Percentiles rank a stretch among this genome's conserved stretches.
Evolutionary conservation across 2,113 vertebrate genomes (phyloP).

Genomic region (Odocoileus virginianus): DNA sequence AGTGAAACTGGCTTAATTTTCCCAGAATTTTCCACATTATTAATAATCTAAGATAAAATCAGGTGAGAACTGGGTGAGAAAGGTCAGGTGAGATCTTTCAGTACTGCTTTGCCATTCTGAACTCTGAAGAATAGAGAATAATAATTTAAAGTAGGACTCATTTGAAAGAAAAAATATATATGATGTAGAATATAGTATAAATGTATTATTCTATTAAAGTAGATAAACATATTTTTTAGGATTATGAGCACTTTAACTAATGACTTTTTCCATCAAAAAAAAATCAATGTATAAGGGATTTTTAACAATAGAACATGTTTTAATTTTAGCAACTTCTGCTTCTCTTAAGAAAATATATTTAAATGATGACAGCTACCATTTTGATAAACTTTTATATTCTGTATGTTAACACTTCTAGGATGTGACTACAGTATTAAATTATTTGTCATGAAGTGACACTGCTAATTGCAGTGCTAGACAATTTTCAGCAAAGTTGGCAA

Average conservation of each 20-base stretch:
- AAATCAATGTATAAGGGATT: background rate
- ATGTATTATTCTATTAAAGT: background rate
- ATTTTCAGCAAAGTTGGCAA: constrained; percentile 23
- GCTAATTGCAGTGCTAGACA: background rate
- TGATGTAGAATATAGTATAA: background rate
- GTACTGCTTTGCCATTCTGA: background rate
- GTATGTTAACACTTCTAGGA: background rate
- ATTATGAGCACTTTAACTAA: background rate
- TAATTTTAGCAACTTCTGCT: constrained; percentile 23
- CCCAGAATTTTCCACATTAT: background rate
- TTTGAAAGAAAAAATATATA: background rate
- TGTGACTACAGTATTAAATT: background rate
- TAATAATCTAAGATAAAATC: background rate
- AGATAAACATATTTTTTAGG: background rate
- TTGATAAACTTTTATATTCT: constrained; percentile 18
- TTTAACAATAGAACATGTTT: background rate
- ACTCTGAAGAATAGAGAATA: background rate
- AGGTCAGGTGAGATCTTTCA: background rate
- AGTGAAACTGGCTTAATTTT: background rate
- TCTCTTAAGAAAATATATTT: background rate
- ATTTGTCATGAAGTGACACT: constrained; percentile 20
- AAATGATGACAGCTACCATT: constrained; percentile 18
- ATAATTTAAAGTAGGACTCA: background rate
- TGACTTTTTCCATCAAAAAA: background rate
- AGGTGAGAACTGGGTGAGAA: background rate